Base-by-base conservation (phyloP, 2,113 vertebrate genomes). In the Cavia porcellus region DNA sequence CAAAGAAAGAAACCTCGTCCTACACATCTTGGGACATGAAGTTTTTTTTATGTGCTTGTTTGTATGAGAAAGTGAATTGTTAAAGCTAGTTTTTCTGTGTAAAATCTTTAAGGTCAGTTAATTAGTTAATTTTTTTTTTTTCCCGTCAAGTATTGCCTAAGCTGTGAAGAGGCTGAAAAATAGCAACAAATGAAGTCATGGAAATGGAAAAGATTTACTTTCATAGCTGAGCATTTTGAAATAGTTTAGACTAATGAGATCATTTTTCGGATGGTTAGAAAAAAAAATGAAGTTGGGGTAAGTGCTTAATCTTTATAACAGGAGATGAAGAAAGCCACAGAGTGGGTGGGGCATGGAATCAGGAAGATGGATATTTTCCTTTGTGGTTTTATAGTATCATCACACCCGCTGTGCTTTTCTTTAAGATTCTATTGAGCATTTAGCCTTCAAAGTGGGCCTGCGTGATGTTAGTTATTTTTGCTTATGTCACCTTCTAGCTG, bases 401-500 rank as follows among this genome's bases (percentile, higher is more conserved):
- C 22, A 50, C 28, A 64, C 57, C 84, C 93, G 28, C 87, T 95
- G 38, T 94, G 92, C 57, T 93, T 96, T 96, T 85, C 83, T 96
- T 97, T 92, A 93, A 66, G 64, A 22, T 90, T 93, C 93, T 93
- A 62, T 79, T 83, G 93, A 95, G 81, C 52, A 62, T 79, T 83
- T 92, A 95, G 81, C 52, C 82, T 91, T 96, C 70, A 85, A 42
- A 28, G 75, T 52, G 59, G 81, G n/a, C 35, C 38, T 79, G 20
- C n/a, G 5, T 90, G 74, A 55, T 86, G 68, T 84, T 83, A 81
- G 61, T 94, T 95, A 93, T 95, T 93, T 61, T 92, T 74, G 75
- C 83, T 93, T 86, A 77, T 85, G 25, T 86, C 93, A 92, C 55
- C 15, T 96, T 91, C 72, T 57, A 82, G 55, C 55, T 93, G 59